Evolutionary conservation across 1,140 invertebrate species (phyloP), one percentile per base, ranked within the genome.

Genomic region (Pygmarrhopalites habei): DNA sequence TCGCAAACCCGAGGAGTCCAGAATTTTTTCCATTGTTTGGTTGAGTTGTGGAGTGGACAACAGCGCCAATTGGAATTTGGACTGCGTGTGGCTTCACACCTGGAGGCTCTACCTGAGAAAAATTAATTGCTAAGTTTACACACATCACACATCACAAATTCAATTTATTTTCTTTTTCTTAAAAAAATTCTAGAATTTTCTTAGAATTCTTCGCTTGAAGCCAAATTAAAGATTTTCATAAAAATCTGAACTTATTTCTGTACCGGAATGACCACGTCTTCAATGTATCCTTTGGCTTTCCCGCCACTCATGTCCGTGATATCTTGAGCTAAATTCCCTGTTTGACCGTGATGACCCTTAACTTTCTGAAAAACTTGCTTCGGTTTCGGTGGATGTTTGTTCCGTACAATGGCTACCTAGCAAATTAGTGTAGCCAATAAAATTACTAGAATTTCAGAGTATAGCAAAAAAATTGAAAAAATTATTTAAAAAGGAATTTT

Each of bases 271-370:
- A 62, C 43, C 0, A 69, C 43, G 52, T 69, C 63, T 25, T 69
- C 67, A 46, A 69, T 60, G 0, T 44, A 25, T 5, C 52, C 28
- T 26, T 43, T 52, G 2, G 60, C 64, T 49, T 30, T 53, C 4
- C 32, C 57, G 5, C 63, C 67, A 41, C 57, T 65, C 64, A 69
- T 66, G 10, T 57, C 67, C 5, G 58, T 57, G 46, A 69, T 69
- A 47, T 69, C 67, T 26, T 55, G 43, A 14, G 67, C 67, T 29
- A 69, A 58, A 29, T 69, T 57, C 2, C 67, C 67, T 0, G 67
- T 69, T 53, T 69, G 67, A 14, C 64, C 64, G 35, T 66, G 62
- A 29, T 62, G 51, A 4, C 44, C 58, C 10, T 3, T 25, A 5
- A 29, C 12, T 25, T 63, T 35, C 2, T 28, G 35, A 14, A 51